These are phyloP conservation scores for Sula dactylatra DNA, from an alignment of 2,113 vertebrate species.

Conservation along the genomic window DNA sequence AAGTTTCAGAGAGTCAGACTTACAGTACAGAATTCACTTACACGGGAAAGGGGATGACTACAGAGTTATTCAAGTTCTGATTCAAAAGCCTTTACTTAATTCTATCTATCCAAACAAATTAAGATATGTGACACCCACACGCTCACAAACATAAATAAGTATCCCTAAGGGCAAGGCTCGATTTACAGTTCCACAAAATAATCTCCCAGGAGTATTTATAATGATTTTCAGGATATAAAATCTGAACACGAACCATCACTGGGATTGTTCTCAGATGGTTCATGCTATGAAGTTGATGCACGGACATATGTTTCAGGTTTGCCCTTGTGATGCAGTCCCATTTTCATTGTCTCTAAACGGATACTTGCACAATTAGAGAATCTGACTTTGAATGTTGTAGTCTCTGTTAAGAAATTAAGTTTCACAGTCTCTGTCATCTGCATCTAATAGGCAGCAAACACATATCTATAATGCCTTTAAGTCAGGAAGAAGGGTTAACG, in stretches of 20 bases:
- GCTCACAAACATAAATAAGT: neutral
- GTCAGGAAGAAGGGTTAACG: neutral
- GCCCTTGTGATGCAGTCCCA: neutral
- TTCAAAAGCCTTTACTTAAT: neutral
- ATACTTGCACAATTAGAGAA: neutral
- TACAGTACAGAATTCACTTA: neutral
- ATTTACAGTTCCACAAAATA: neutral
- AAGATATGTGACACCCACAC: accelerated
- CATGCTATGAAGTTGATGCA: neutral
- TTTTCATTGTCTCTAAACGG: neutral
- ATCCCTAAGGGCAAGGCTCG: neutral
- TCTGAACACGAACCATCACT: neutral
- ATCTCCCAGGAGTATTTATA: neutral
- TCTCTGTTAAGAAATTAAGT: neutral
- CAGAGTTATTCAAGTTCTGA: neutral
- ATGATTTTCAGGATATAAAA: neutral
- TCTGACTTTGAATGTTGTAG: neutral
- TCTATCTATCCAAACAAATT: neutral
- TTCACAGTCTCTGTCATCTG: neutral
- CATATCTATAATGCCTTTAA: accelerated
- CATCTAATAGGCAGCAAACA: neutral
- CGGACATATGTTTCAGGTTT: neutral
- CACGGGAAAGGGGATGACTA: neutral
- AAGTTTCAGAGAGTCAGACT: neutral
- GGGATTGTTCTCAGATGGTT: neutral